Conservation (phyloP, 35 echinoderm and acorn worm species). For the Ptychodera flava region DNA sequence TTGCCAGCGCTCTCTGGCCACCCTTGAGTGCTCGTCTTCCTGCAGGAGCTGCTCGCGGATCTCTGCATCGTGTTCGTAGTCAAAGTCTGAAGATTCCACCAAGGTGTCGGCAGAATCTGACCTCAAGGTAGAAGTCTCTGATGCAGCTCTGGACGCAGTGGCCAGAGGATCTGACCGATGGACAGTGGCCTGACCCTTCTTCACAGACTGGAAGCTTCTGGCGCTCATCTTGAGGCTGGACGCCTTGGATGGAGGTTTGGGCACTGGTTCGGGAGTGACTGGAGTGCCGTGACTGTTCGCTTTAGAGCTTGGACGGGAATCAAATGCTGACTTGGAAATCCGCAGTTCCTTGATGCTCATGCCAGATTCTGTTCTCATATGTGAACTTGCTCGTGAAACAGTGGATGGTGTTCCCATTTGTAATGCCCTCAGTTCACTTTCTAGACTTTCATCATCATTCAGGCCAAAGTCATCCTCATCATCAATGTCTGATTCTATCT, state of each 20-base stretch:
- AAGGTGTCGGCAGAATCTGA: slow-evolving; percentile 40
- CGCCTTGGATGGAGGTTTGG: background rate
- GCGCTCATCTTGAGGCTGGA: background rate
- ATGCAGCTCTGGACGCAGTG: slow-evolving; percentile 6
- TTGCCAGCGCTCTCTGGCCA: background rate
- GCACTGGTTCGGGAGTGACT: background rate
- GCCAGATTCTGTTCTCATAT: background rate
- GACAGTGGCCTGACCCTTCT: background rate
- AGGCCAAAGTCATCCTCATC: background rate
- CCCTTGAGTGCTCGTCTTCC: background rate
- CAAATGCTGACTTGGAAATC: background rate
- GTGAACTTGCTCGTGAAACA: background rate
- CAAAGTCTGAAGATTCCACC: slow-evolving; percentile 47
- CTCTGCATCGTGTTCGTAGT: slow-evolving; percentile 41
- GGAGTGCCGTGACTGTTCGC: background rate
- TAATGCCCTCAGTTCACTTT: background rate
- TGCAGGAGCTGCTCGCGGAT: background rate
- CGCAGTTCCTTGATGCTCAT: background rate
- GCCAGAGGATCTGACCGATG: background rate
- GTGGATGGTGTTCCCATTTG: background rate
- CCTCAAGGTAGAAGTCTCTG: background rate
- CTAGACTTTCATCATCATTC: background rate
- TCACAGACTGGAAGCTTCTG: background rate
- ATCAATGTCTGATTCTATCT: background rate
- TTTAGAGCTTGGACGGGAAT: background rate